A percentile compares a stretch with the other conserved stretches of the same genome.
Evolutionary conservation across 2,797 vertebrate genomes (phyloP).

Genomic region (Lophotriccus pileatus): DNA sequence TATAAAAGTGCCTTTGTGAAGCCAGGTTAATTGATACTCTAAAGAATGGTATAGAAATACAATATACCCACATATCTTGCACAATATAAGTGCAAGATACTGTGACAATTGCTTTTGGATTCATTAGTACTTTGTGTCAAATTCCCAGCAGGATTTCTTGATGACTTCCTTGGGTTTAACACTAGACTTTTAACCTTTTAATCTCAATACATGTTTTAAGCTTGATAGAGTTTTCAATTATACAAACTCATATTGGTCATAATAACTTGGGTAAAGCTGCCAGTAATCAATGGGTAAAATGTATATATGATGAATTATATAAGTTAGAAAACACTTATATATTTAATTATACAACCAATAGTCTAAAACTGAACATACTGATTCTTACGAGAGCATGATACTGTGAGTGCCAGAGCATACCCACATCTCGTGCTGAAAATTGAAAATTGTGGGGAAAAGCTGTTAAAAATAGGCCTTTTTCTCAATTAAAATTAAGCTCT

Average conservation of each 20-base stretch:
- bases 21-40: neutral
- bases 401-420: neutral
- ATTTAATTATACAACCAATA: neutral
- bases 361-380: neutral
- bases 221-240: neutral
- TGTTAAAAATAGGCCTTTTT: neutral
- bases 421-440: neutral
- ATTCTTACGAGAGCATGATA: neutral
- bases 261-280: neutral
- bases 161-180: neutral
- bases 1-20: constrained; percentile 5
- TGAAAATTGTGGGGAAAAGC: neutral
- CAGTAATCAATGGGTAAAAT: neutral
- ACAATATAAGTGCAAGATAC: neutral
- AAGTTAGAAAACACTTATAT: neutral
- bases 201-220: neutral
- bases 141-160: neutral
- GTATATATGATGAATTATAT: neutral
- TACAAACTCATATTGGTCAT: neutral
- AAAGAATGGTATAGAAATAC: neutral
- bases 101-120: neutral
- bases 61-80: neutral
- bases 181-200: neutral
- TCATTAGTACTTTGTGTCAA: neutral
- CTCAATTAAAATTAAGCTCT: neutral